phyloP scores from a whole-genome alignment of 2,888 invertebrate species.

The Eilema sororculum region DNA sequence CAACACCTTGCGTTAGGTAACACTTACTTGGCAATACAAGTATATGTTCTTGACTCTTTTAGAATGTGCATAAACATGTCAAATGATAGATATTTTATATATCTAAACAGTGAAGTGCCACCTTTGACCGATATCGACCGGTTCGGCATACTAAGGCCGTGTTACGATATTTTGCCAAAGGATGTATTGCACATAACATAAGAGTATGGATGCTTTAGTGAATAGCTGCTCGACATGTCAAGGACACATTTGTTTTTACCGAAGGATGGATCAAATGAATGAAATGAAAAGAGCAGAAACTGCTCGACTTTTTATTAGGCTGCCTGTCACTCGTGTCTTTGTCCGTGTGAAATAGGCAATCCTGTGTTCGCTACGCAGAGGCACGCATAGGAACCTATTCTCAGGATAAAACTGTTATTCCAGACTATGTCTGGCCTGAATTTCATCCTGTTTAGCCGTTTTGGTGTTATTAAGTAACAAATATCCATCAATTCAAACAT shows the following conservation, averaged over 20 bases:
- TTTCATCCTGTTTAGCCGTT: no score
- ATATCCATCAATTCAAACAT: no score
- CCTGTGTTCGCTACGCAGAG: no score
- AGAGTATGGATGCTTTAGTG: background rate
- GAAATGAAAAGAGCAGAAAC: no score
- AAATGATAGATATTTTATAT: background rate
- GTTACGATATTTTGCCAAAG: background rate
- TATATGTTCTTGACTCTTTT: background rate
- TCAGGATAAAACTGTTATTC: no score
- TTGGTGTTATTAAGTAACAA: no score
- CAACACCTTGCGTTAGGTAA: background rate
- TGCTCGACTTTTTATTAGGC: no score
- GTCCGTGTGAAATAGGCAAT: no score
- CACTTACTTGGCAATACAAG: background rate
- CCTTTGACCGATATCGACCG: background rate
- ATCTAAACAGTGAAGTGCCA: background rate
- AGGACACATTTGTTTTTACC: background rate
- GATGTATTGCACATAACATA: background rate
- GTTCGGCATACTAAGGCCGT: background rate
- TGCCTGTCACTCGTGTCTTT: no score
- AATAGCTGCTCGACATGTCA: background rate
- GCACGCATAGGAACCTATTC: no score
- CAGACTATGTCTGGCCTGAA: no score
- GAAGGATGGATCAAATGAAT: background rate
- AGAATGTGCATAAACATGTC: background rate